Conservation (phyloP, 1,140 invertebrate genomes). For the Diploscapter pachys region DNA sequence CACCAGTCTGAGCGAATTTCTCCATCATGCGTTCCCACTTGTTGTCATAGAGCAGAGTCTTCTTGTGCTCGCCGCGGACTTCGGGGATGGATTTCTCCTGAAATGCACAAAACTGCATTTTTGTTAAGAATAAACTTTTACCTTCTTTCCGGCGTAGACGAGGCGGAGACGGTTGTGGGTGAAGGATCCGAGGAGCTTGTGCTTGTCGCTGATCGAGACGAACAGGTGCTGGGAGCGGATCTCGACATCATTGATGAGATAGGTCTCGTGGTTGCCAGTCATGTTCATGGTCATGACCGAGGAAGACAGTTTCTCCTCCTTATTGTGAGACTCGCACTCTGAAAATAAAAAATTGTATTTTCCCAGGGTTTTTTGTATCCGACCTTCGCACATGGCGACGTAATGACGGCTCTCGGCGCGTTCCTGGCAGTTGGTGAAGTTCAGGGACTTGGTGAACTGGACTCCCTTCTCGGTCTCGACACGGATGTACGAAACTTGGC, state of each 20-base stretch:
- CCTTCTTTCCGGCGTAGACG: slow-evolving; percentile 22
- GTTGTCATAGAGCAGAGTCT: slow-evolving; percentile 41
- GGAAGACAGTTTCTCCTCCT: slow-evolving; percentile 27
- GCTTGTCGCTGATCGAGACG: slow-evolving; percentile 20
- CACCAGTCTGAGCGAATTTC: slow-evolving; percentile 45
- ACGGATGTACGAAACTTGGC: slow-evolving; percentile 31
- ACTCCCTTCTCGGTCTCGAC: slow-evolving; percentile 22
- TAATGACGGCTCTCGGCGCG: slow-evolving; percentile 17
- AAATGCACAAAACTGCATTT: too few species aligned
- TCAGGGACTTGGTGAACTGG: slow-evolving; percentile 28
- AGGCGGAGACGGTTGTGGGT: slow-evolving; percentile 22
- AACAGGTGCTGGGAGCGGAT: slow-evolving; percentile 27
- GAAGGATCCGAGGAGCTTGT: slow-evolving; percentile 25
- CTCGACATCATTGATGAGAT: slow-evolving; percentile 29
- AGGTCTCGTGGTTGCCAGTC: slow-evolving; percentile 24
- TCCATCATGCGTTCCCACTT: slow-evolving; percentile 40
- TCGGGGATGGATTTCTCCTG: slow-evolving; percentile 17
- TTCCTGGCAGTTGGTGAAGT: slow-evolving; percentile 33
- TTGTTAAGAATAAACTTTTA: neutral
- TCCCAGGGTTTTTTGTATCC: too few species aligned
- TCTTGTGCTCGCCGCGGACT: slow-evolving; percentile 27
- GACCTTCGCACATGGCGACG: slow-evolving; percentile 20
- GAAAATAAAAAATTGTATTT: neutral
- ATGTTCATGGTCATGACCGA: slow-evolving; percentile 33
- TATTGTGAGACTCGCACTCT: slow-evolving; percentile 6